Evolutionary conservation across 1,140 invertebrate species (phyloP).

Genomic region (Drosophila tsacasi): DNA sequence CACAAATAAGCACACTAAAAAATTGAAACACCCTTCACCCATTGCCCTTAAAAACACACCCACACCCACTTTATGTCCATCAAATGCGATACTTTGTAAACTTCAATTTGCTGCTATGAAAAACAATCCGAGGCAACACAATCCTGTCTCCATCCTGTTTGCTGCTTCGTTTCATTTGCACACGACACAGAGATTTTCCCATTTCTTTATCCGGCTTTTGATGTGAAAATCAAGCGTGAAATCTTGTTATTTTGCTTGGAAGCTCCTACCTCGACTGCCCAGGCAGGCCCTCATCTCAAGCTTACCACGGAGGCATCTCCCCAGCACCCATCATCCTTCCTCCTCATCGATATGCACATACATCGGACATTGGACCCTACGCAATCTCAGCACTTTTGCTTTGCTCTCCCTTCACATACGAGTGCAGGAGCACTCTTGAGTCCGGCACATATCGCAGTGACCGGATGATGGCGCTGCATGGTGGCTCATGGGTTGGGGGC

Average conservation of each 20-base stretch:
- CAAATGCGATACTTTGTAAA: constrained; percentile 42
- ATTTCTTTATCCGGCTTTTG: constrained; percentile 62
- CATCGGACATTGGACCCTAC: constrained; percentile 34
- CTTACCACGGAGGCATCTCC: background rate
- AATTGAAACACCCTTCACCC: constrained; percentile 11
- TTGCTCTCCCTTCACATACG: constrained; percentile 21
- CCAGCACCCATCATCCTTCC: background rate
- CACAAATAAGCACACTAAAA: constrained; percentile 4
- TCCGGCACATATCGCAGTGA: constrained; percentile 20
- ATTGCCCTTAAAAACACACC: background rate
- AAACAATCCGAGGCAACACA: constrained; percentile 37
- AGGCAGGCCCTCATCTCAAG: constrained; percentile 5
- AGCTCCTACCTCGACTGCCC: constrained; percentile 22
- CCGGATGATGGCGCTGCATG: background rate
- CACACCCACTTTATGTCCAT: constrained; percentile 18
- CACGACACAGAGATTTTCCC: constrained; percentile 43
- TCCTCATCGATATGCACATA: constrained; percentile 24
- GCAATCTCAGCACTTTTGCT: constrained; percentile 56
- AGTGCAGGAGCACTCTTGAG: constrained; percentile 33
- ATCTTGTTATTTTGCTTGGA: constrained; percentile 72
- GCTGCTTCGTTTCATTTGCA: constrained; percentile 56
- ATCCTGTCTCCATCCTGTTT: constrained; percentile 21
- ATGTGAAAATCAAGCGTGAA: constrained; percentile 74
- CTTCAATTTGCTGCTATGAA: constrained; percentile 53
- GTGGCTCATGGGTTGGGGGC: constrained; percentile 11